Base-by-base conservation (phyloP, 2,797 vertebrate species). In the Chaetophractus vellerosus region DNA sequence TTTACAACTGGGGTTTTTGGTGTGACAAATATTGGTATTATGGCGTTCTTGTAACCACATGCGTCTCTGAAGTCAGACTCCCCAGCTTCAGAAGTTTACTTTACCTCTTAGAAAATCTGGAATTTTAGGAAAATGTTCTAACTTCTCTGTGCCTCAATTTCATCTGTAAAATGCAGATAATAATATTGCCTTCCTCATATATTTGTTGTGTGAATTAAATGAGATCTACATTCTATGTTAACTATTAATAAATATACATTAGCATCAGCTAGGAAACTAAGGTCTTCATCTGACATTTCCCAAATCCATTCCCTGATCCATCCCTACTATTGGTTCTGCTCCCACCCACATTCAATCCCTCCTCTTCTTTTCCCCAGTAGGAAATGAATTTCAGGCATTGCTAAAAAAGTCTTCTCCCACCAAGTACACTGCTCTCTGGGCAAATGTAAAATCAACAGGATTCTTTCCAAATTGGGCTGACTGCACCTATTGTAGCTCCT, bases 1-100 rank as follows among this genome's bases (percentile, higher is more conserved):
- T 95, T 93, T 91, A 45, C 36, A 38, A 50, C 64, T 68, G 72
- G 21, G 74, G 63, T 88, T 86, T 95, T 89, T 64, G 50, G 31
- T 55, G 19, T 1, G n/a, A 38, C n/a, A 82, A 79, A 87, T 90
- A 90, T 41, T 89, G 55, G 6, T 75, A 90, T 86, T 81, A 48
- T 18, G 9, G 50, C 55, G 36, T 69, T 86, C 41, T n/a, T 79
- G 6, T 76, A 85, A 82, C 12, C 55, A 45, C 26, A 4, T 14
- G 31, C 2, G 6, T 71, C 87, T 92, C 38, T 89, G 45, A 64
- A 82, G 33, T 95, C 83, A 64, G 63, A 50, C 14, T 91, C 5
- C 38, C 50, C 57, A n/a, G 24, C 38, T 69, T 94, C 48, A 96
- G 55, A 74, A 94, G 18, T 80, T 50, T 85, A 82, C 33, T 88